Evolutionary conservation across 2,113 vertebrate genomes (phyloP).

Genomic region (Theristicus caerulescens): DNA sequence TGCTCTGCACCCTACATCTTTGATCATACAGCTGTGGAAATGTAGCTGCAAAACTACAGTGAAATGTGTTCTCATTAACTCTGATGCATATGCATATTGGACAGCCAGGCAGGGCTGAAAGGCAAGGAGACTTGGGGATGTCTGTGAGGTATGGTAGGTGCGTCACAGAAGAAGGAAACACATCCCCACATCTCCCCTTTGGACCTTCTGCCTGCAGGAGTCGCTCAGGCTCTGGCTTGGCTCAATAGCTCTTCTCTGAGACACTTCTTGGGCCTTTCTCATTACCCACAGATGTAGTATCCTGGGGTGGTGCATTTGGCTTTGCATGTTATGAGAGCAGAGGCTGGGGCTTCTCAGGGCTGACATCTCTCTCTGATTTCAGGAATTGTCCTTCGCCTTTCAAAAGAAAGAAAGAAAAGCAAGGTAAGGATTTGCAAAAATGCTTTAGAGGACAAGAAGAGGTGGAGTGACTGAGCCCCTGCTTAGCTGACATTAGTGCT

Average conservation of each 20-base stretch:
- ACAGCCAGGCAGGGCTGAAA: neutral
- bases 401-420: slow-evolving; percentile 58
- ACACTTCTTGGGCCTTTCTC: neutral
- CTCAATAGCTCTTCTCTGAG: neutral
- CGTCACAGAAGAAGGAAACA: neutral
- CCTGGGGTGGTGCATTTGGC: neutral
- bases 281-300: neutral
- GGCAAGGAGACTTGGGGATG: neutral
- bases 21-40: neutral
- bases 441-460: neutral
- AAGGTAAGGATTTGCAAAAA: slow-evolving; percentile 29
- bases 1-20: neutral
- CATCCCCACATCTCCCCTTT: neutral
- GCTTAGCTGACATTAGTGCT: neutral
- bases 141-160: neutral
- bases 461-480: neutral
- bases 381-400: slow-evolving; percentile 51
- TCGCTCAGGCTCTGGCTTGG: neutral
- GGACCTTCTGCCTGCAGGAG: neutral
- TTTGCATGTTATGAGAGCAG: too few species aligned
- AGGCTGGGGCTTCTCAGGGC: neutral
- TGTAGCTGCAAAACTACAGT: neutral
- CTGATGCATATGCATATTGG: neutral
- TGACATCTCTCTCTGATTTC: slow-evolving; percentile 50
- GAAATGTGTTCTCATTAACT: neutral